Conservation (phyloP, 2,797 vertebrate species). For the Eulemur coronatus region DNA sequence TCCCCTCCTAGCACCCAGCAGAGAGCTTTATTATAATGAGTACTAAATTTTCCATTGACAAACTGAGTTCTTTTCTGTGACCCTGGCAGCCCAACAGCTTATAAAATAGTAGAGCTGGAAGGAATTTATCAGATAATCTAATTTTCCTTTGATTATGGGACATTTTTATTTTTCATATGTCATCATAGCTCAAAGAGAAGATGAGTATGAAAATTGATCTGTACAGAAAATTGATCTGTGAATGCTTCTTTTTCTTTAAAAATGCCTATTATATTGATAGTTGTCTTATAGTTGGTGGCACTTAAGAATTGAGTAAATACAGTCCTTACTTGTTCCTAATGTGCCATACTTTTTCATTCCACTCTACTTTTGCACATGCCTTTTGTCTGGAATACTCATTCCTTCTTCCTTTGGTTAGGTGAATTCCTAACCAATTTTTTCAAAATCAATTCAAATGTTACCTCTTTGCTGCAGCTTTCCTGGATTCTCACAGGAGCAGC, state of each 20-base stretch:
- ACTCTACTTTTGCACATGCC: neutral
- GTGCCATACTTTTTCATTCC: neutral
- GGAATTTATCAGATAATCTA: neutral
- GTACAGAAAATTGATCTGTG: neutral
- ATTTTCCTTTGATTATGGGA: neutral
- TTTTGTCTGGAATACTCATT: neutral
- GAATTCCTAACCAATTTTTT: neutral
- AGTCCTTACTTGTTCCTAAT: neutral
- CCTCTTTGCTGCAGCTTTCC: neutral
- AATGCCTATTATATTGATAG: neutral
- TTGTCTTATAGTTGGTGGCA: neutral
- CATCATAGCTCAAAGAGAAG: neutral
- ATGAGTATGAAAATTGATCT: neutral
- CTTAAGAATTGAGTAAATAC: neutral
- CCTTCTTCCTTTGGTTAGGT: neutral
- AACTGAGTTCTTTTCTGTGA: neutral
- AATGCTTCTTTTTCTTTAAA: neutral
- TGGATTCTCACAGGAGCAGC: neutral
- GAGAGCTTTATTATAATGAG: neutral
- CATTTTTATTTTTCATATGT: neutral
- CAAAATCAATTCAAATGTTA: neutral
- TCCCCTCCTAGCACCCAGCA: neutral
- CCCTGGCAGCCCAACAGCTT: neutral
- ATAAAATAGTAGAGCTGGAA: neutral
- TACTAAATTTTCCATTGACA: neutral